Conservation (phyloP, 2,113 vertebrate species). For the Murina feae region DNA sequence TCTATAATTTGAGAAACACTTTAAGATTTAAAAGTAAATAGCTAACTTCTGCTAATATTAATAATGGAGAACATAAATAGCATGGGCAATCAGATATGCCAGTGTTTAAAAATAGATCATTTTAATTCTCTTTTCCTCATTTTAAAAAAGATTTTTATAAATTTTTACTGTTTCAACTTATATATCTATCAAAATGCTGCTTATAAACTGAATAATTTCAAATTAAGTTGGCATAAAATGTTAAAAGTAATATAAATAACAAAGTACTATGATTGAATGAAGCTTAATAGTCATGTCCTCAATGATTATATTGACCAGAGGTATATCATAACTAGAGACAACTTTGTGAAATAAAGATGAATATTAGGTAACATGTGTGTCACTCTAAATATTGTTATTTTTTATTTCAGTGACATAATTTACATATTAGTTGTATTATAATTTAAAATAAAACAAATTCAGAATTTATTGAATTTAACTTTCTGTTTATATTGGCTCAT, state of each 20-base stretch:
- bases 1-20: neutral
- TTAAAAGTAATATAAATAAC: neutral
- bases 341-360: neutral
- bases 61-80: neutral
- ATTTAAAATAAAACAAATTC: neutral
- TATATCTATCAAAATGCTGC: neutral
- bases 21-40: neutral
- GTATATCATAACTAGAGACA: neutral
- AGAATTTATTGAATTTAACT: neutral
- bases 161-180: neutral
- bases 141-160: neutral
- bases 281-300: neutral
- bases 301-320: neutral
- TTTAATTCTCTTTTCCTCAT: neutral
- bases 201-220: neutral
- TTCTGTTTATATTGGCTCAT: neutral
- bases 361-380: neutral
- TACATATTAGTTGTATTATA: neutral
- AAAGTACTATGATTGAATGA: neutral
- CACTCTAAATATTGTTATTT: neutral
- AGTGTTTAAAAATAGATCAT: neutral
- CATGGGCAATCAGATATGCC: neutral
- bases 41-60: neutral
- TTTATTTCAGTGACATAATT: neutral
- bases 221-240: neutral